Percentiles rank a stretch among this genome's conserved stretches.
phyloP scores from a whole-genome alignment of 1,140 invertebrate species.

The Melipona quadrifasciata region DNA sequence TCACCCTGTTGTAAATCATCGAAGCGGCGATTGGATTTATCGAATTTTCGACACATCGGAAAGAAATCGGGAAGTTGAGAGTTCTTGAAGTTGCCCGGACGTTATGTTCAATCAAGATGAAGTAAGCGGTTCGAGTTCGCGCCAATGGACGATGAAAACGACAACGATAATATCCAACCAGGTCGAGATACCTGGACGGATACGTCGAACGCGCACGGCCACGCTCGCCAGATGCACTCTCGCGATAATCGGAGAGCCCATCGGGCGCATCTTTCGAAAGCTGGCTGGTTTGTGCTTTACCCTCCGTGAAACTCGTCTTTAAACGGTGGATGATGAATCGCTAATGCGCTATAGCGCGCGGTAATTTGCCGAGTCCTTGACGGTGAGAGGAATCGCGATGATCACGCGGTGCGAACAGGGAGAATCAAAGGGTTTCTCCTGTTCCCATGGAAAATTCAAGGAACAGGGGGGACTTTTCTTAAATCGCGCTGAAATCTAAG shows the following conservation, averaged over 20 bases:
- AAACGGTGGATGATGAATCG: background rate
- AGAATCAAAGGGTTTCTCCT: background rate
- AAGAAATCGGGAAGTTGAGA: too few species aligned
- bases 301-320: constrained; percentile 8
- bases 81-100: background rate
- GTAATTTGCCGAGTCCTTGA: constrained; percentile 8
- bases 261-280: constrained; percentile 33
- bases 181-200: constrained; percentile 12
- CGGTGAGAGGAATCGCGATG: too few species aligned
- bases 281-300: background rate
- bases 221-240: constrained; percentile 38
- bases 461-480: too few species aligned
- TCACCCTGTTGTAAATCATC: background rate
- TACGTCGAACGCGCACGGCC: constrained; percentile 22
- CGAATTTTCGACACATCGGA: background rate
- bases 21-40: constrained; percentile 2
- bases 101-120: constrained; percentile 40
- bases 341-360: background rate
- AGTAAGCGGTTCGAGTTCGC: constrained; percentile 11
- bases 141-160: constrained; percentile 6
- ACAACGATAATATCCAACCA: constrained; percentile 2
- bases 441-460: background rate
- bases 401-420: background rate
- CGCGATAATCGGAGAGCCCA: constrained; percentile 31
- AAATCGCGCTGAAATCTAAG: too few species aligned